phyloP scores from a whole-genome alignment of 2,113 vertebrate species.

The Falcunculus frontatus region DNA sequence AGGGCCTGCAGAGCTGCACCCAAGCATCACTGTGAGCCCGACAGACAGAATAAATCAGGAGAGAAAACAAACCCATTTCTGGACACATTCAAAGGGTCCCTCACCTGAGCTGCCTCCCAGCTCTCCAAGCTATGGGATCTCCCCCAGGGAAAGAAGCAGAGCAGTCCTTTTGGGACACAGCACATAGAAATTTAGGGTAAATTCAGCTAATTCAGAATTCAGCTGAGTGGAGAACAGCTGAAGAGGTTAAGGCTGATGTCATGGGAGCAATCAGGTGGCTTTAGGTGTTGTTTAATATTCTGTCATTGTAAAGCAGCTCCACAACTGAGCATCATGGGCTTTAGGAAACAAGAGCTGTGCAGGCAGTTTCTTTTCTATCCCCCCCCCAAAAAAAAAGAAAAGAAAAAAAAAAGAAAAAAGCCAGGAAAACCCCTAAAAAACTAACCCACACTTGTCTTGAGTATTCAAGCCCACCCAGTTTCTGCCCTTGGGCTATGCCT shows the following conservation, averaged over 20 bases:
- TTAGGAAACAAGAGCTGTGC: neutral
- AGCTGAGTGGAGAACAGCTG: neutral
- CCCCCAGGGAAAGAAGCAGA: neutral
- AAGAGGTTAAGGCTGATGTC: neutral
- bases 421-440: accelerated
- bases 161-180: neutral
- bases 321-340: neutral
- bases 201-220: neutral
- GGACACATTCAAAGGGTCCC: neutral
- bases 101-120: neutral
- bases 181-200: neutral
- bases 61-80: neutral
- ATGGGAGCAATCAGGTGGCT: neutral
- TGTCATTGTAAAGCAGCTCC: neutral
- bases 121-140: accelerated
- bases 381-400: too few species aligned
- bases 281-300: neutral
- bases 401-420: neutral
- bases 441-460: neutral
- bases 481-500: neutral
- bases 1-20: neutral
- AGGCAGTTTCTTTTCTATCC: neutral
- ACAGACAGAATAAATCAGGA: neutral
- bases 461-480: neutral
- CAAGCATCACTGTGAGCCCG: neutral